phyloP scores from a whole-genome alignment of 2,797 vertebrate genomes.

The Neopelma chrysocephalum region DNA sequence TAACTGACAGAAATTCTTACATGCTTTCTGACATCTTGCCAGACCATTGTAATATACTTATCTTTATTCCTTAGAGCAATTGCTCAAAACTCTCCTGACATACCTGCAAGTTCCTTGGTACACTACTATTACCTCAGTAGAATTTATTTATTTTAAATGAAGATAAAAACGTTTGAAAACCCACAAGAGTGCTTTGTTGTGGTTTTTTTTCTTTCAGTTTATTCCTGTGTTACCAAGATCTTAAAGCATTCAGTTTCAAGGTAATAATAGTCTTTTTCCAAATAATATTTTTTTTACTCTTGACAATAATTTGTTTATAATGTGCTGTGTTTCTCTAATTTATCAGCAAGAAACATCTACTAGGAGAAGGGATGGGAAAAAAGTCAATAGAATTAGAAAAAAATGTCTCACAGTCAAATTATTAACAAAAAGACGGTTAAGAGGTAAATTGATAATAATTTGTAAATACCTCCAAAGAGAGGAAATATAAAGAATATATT shows the following conservation, averaged over 20 bases:
- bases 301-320: background rate
- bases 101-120: background rate
- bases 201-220: background rate
- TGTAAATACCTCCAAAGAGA: background rate
- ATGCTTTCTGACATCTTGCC: background rate
- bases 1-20: background rate
- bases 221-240: background rate
- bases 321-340: background rate
- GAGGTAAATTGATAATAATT: background rate
- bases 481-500: background rate
- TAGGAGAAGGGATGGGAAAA: accelerated
- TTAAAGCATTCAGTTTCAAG: background rate
- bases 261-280: accelerated
- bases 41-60: background rate
- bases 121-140: background rate
- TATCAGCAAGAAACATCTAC: background rate
- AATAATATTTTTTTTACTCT: background rate
- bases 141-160: background rate
- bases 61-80: background rate
- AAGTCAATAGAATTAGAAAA: background rate
- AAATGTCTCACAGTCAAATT: background rate
- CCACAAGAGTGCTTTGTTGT: accelerated
- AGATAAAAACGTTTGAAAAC: background rate
- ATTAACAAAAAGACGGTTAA: background rate
- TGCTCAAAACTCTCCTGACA: background rate